Evolutionary conservation across 2,113 vertebrate species (phyloP).

Genomic region (Suricata suricatta): DNA sequence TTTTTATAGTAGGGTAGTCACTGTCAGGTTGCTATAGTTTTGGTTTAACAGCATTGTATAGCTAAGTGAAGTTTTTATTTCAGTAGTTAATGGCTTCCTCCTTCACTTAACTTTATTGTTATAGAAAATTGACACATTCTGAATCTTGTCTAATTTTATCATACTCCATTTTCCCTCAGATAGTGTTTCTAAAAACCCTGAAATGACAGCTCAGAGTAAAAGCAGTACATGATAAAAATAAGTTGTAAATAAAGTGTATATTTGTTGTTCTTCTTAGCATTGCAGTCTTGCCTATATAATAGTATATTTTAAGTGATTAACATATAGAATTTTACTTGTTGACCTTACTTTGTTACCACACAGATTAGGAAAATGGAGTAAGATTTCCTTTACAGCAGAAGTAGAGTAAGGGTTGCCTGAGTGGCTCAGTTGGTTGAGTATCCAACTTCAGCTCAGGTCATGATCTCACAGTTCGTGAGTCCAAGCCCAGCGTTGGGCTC

Average conservation of each 20-base stretch:
- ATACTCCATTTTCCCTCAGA: neutral
- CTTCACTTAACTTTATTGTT: neutral
- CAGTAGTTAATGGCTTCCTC: neutral
- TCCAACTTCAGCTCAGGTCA: too few species aligned
- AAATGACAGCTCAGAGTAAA: neutral
- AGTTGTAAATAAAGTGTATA: neutral
- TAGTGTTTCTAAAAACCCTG: conserved; percentile 8
- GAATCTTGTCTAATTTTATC: neutral
- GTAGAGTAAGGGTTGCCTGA: neutral
- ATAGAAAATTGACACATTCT: neutral
- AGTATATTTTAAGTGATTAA: neutral
- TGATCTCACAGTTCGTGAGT: too few species aligned
- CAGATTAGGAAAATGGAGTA: neutral
- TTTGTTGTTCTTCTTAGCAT: neutral
- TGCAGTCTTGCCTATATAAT: neutral
- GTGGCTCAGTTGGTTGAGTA: too few species aligned
- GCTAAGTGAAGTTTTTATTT: neutral
- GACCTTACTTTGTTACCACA: neutral
- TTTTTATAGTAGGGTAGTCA: neutral
- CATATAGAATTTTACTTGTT: neutral
- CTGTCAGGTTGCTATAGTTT: neutral
- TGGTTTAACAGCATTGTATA: neutral
- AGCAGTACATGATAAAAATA: conserved; percentile 18
- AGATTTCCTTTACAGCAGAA: neutral
- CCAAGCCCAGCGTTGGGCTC: too few species aligned